These are phyloP conservation scores for Huso huso DNA, from an alignment of 2,797 vertebrate species.

Conservation along the genomic window DNA sequence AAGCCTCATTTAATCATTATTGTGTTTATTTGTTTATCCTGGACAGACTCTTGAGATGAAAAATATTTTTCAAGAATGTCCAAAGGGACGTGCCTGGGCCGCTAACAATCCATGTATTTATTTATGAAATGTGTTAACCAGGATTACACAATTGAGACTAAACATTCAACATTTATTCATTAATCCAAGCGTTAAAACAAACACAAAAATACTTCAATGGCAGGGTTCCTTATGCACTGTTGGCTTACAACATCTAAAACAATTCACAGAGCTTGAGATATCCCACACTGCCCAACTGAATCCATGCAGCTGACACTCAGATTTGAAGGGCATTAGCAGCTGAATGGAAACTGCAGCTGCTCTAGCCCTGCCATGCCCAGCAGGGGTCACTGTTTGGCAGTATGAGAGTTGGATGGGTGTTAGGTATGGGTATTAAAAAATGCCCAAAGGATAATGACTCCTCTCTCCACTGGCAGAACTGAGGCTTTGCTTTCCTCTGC, in stretches of 20 bases:
- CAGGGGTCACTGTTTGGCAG: constrained; percentile 4
- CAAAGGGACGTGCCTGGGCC: no score
- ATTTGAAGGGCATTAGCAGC: not conserved
- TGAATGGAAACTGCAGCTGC: not conserved
- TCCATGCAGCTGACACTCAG: constrained; percentile 15
- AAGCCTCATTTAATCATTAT: no score
- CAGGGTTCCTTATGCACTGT: not conserved
- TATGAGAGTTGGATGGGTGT: not conserved
- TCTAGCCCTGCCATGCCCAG: not conserved
- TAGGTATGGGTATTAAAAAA: not conserved
- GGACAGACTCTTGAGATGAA: no score
- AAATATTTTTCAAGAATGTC: no score
- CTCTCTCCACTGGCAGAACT: not conserved
- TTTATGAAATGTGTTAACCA: no score
- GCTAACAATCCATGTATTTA: no score
- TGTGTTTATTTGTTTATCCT: no score
- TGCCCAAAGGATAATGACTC: not conserved
- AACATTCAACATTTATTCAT: no score
- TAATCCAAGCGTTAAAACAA: not conserved
- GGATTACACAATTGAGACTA: no score
- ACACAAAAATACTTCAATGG: not conserved
- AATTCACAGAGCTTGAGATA: constrained; percentile 15
- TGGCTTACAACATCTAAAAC: constrained; percentile 10
- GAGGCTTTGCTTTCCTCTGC: constrained; percentile 9
- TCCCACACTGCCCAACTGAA: constrained; percentile 13